A percentile compares a stretch with the other conserved stretches of the same genome.
Evolutionary conservation across 2,113 vertebrate species (phyloP).

Genomic region (Archilochus colubris): DNA sequence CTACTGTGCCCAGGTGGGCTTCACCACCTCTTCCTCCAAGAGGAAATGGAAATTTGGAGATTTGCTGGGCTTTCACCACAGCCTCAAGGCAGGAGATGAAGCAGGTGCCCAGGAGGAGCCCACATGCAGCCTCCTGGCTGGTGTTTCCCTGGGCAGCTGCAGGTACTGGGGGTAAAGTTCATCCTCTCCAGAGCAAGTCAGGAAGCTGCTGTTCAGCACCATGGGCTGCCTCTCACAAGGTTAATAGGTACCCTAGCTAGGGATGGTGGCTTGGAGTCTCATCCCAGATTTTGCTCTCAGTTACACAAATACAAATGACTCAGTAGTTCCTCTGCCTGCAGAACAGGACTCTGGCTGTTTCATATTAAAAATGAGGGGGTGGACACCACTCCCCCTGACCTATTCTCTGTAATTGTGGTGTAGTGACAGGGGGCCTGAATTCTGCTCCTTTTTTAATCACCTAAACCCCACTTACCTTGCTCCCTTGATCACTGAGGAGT

Average conservation of each 20-base stretch:
- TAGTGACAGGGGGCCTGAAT: fast-evolving
- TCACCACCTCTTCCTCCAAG: not conserved
- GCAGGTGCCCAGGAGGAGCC: not conserved
- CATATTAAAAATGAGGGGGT: not conserved
- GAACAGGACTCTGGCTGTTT: not conserved
- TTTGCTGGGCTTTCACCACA: not conserved
- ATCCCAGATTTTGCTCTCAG: not conserved
- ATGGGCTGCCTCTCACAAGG: fast-evolving
- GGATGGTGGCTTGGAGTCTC: not conserved
- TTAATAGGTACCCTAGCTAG: not conserved
- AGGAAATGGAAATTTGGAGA: not conserved
- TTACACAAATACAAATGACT: not conserved
- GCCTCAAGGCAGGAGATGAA: not conserved
- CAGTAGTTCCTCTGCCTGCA: not conserved
- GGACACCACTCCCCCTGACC: too few species aligned
- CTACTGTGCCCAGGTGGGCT: not conserved
- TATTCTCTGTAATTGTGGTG: not conserved
- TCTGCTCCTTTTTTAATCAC: not conserved
- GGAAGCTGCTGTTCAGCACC: not conserved
- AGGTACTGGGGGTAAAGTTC: not conserved
- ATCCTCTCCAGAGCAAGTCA: not conserved
- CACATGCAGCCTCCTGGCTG: not conserved
- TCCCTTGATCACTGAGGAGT: not conserved
- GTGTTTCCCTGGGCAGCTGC: not conserved
- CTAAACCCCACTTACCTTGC: not conserved